Conservation (phyloP, 2,888 invertebrate genomes). For the Litoditis marina region DNA sequence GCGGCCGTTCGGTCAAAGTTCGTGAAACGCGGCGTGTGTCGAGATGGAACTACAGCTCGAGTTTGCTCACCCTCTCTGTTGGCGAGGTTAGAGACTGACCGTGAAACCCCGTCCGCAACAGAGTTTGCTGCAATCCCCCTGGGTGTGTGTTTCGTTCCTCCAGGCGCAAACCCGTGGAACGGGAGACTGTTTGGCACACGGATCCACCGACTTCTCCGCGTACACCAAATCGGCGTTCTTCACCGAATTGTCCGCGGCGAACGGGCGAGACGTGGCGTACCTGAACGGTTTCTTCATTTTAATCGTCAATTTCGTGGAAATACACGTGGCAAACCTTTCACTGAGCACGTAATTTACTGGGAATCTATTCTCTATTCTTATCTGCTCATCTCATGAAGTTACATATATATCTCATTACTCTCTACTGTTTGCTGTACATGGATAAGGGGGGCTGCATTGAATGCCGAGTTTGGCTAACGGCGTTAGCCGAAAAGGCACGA, state of each 20-base stretch:
- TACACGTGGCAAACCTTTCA: background rate
- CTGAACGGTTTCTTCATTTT: no score
- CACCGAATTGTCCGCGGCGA: conserved; percentile 21
- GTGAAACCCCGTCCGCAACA: conserved; percentile 67
- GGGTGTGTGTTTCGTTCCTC: conserved; percentile 63
- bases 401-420: no score
- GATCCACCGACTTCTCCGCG: conserved; percentile 66
- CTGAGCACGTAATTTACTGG: no score
- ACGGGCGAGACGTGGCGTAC: conserved; percentile 26
- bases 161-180: conserved; percentile 62
- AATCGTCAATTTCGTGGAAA: background rate
- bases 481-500: no score
- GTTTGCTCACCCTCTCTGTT: background rate
- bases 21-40: no score
- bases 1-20: no score
- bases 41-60: no score
- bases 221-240: conserved; percentile 41
- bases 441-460: no score
- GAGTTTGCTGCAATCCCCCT: conserved; percentile 64
- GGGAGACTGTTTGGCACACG: conserved; percentile 27
- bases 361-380: no score
- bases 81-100: conserved; percentile 26
- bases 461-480: no score
- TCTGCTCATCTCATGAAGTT: no score
- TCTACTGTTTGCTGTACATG: no score